Base-by-base conservation (phyloP, 1,140 invertebrate species). In the Leptinotarsa texana region DNA sequence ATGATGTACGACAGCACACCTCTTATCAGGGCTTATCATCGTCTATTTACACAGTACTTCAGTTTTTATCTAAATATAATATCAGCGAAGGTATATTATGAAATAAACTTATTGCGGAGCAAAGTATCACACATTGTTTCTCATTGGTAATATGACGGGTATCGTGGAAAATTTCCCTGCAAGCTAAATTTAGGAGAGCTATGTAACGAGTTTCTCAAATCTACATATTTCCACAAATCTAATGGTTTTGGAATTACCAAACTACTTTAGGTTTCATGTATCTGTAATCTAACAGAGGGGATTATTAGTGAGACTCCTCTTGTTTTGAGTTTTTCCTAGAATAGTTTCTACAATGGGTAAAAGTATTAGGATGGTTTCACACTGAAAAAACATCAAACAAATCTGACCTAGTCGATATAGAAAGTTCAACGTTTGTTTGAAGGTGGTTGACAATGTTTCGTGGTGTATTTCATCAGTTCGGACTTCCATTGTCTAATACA, bases 11-110 rank as follows among this genome's bases (percentile, higher is more conserved):
- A 65, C 24, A 22, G 21, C 17, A 57, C 42, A 63, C 72, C 68
- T 75, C 77, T 77, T 79, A 74, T 75, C 62, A 66, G 63, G 69
- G n/a, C 73, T 75, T 69, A 68, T 65, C 71, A 68, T 65, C 71
- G 70, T 57, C 33, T 80, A 74, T 80, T 80, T 76, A 75, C 75
- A 74, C 63, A 80, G 68, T 74, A 75, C 77, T 78, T 78, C 42
- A 75, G 74, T 78, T 78, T 78, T 78, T 78, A 74, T 78, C 17
- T 69, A 21, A 21, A 69, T 47, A 69, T 49, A 21, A 69, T 57
- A 17, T 15, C 51, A 42, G 42, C 66, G n/a, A 33, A 22, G 63
- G 22, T 24, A 69, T 18, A 47, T 69, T 47, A 69, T 69, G 68
- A 69, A n/a, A 51, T 51, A 8, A 21, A 69, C 68, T 21, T 49